These are phyloP conservation scores for Hystrix brachyura DNA, from an alignment of 2,113 vertebrate species.

Conservation along the genomic window DNA sequence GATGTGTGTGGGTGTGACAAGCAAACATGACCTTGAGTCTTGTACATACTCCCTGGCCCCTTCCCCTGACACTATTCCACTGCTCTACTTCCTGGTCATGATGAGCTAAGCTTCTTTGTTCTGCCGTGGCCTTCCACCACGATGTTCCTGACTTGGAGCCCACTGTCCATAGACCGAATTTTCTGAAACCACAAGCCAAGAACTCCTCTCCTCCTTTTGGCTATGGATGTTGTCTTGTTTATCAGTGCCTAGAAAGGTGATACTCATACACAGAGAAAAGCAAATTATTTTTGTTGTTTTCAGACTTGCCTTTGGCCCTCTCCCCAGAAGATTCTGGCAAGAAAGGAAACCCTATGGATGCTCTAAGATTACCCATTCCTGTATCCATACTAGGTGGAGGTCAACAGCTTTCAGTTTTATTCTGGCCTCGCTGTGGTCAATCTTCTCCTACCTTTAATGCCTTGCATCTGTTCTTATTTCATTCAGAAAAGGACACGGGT, in stretches of 20 bases:
- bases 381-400: background rate
- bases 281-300: background rate
- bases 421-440: background rate
- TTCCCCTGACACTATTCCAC: background rate
- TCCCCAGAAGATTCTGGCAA: background rate
- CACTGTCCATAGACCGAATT: background rate
- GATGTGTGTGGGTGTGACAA: background rate
- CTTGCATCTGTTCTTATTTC: background rate
- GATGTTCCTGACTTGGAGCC: background rate
- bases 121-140: too few species aligned
- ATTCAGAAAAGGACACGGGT: background rate
- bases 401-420: background rate
- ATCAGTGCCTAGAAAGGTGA: background rate
- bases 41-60: background rate
- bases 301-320: background rate
- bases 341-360: background rate
- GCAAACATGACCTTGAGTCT: background rate
- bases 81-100: background rate
- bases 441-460: background rate
- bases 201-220: background rate
- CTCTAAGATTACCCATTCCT: background rate
- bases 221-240: background rate
- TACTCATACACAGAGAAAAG: background rate
- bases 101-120: background rate
- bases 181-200: background rate